Base-by-base conservation (phyloP, 1,140 invertebrate genomes). In the Drosophila micromelanica region DNA sequence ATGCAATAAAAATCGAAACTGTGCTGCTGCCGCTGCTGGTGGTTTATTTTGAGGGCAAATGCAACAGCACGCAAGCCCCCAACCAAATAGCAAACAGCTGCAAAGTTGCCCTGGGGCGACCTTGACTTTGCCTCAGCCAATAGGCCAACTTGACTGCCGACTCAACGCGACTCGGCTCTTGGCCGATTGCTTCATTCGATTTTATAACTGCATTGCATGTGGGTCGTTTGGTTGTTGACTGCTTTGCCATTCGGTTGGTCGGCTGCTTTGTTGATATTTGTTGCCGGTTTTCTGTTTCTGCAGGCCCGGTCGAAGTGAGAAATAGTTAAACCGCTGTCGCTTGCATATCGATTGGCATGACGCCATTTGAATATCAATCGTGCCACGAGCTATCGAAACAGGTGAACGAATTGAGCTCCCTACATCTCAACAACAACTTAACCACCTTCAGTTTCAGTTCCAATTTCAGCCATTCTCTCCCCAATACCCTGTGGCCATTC, bases 1-100 rank as follows among this genome's bases (percentile, higher is more conserved):
- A 82, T 86, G 82, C 84, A 78, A 86, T 89, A 86, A 87, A 87
- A 87, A 55, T 64, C 6, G 20, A 46, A 46, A 55, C 52, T 23
- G 17, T 27, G 55, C 46, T 76, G 75, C 17, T 17, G 3, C 12
- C 20, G 11, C 17, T 38, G 52, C 17, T 35, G 6, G 23, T 38
- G 23, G 3, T 37, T 11, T 73, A 59, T 63, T 60, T 51, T 62
- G 61, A 63, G 82, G 65, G 52, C 59, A 86, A 71, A 13, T 78
- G 64, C 69, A 87, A 78, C 74, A 74, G 43, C 81, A 86, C 70
- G 82, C 81, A 72, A 86, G 54, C 74, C 13, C 27, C 11, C 37
- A 23, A 38, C 38, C 42, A 55, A 46, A 70, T 27, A 9, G 8
- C 35, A 56, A 72, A 72, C 54, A 78, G 75, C 82, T 87, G 73